Evolutionary conservation across 2,113 vertebrate species (phyloP), one percentile per base, ranked within the genome.

Genomic region (Gnathonemus echidnorhynchus): DNA sequence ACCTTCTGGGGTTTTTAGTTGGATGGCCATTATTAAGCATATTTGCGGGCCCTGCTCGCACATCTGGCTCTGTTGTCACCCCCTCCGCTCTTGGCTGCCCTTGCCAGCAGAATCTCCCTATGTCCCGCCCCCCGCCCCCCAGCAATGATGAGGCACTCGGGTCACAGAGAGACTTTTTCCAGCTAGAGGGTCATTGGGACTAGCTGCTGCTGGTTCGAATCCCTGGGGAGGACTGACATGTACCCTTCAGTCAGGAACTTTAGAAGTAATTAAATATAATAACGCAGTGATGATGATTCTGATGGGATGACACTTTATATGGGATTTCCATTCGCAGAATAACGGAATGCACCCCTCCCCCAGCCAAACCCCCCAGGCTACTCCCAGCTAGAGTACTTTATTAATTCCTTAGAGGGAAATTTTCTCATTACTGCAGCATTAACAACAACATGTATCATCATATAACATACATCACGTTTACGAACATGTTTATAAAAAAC

Each of bases 41-140:
- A 52, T 80, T 84, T 49, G 19, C 21, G n/a, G 50, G 39, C 19
- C 15, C 49, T 77, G 62, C 86, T 56, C 24, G 31, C 27, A 48
- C 90, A 90, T 84, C 86, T 90, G 90, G 5, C 80, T 70, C 62
- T 31, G 48, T 21, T 15, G 27, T 24, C 11, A n/a, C 66, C 48
- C 42, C 89, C 49, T n/a, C 87, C 39, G 31, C 19, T 48, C 31
- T 84, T 50, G 83, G 89, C 53, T n/a, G 1, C 35, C 39, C 77
- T 35, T 89, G 80, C 39, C 89, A 45, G 19, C 77, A 52, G 27
- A 11, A 50, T 84, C 13, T 84, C 35, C 49, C 17, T 45, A 1
- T 46, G 6, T 45, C 27, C 66, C 3, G 19, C 50, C 52, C 97
- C 27, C 66, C 3, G 35, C 50, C 52, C 97, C 98, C 1, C 85